Evolutionary conservation across 2,888 invertebrate species (phyloP).

Genomic region (Andrena marginata): DNA sequence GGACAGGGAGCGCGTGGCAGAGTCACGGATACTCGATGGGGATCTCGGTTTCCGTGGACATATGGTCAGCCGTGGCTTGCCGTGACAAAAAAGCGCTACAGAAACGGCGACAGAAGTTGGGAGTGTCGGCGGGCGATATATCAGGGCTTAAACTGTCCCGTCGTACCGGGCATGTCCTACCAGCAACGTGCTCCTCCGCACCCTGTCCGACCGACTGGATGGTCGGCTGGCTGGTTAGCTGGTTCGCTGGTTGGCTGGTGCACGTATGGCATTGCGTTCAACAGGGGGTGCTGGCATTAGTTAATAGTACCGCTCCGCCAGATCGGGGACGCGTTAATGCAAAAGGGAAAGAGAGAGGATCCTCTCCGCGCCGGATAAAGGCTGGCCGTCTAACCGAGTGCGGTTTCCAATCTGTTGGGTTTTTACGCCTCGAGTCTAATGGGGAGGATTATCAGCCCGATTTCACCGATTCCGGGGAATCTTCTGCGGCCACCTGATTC

Average conservation of each 20-base stretch:
- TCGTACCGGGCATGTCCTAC: slow-evolving; percentile 76
- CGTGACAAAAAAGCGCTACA: slow-evolving; percentile 80
- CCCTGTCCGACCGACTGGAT: slow-evolving; percentile 66
- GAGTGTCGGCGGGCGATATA: slow-evolving; percentile 85
- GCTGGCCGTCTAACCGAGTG: slow-evolving; percentile 78
- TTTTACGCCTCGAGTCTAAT: slow-evolving; percentile 73
- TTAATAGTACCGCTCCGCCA: slow-evolving; percentile 80
- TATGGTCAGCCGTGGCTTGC: slow-evolving; percentile 79
- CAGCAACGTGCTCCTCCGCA: slow-evolving; percentile 62
- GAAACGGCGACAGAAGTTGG: slow-evolving; percentile 85
- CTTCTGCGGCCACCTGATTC: slow-evolving; percentile 40
- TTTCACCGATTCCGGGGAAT: slow-evolving; percentile 48
- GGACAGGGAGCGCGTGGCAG: slow-evolving; percentile 19
- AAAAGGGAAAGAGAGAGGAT: slow-evolving; percentile 64
- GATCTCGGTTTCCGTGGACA: slow-evolving; percentile 77
- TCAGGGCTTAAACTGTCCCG: slow-evolving; percentile 85
- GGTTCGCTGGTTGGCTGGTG: slow-evolving; percentile 63
- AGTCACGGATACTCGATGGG: slow-evolving; percentile 48
- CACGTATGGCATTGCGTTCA: slow-evolving; percentile 79
- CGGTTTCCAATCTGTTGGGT: slow-evolving; percentile 85
- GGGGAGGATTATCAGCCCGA: slow-evolving; percentile 51
- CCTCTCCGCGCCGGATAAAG: slow-evolving; percentile 41
- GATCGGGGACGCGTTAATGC: slow-evolving; percentile 79
- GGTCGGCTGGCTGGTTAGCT: slow-evolving; percentile 44
- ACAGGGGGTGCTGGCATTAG: slow-evolving; percentile 80